Percentiles rank a stretch among this genome's conserved stretches.
Conservation (phyloP, 2,888 invertebrate species). For the Selenia dentaria region DNA sequence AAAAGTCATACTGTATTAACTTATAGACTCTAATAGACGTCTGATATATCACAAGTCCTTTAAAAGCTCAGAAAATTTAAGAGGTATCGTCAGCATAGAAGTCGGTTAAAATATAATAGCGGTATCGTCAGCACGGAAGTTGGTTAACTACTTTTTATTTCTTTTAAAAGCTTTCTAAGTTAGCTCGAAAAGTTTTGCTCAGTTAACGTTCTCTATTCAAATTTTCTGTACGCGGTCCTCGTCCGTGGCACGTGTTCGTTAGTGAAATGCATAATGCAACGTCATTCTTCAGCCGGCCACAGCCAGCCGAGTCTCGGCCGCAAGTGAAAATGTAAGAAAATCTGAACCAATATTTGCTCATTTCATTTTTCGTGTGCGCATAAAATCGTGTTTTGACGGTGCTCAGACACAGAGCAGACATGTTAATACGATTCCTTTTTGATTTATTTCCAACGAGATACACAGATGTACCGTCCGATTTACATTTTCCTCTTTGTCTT, state of each 20-base stretch:
- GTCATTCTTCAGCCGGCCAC: conserved; percentile 48
- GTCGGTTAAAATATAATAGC: conserved; percentile 5
- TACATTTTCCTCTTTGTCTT: conserved; percentile 21
- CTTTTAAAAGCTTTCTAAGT: conserved; percentile 44
- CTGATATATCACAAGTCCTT: neutral
- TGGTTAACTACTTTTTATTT: conserved; percentile 33
- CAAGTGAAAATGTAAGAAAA: conserved; percentile 63
- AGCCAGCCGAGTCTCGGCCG: conserved; percentile 35
- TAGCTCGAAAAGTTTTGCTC: conserved; percentile 48
- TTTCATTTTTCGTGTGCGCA: conserved; percentile 13
- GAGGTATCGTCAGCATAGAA: too few relatives aligned
- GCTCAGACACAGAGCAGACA: conserved; percentile 15
- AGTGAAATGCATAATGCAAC: conserved; percentile 78
- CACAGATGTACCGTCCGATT: conserved; percentile 12
- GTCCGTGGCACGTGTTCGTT: conserved; percentile 68
- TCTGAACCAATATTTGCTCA: conserved; percentile 5
- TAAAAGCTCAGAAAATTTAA: conserved; percentile 4
- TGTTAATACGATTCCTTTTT: conserved; percentile 22
- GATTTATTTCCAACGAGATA: conserved; percentile 18
- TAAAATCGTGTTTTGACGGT: conserved; percentile 28
- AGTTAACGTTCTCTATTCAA: conserved; percentile 65
- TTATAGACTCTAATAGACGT: too few relatives aligned
- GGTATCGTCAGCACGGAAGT: conserved; percentile 25
- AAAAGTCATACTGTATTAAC: too few relatives aligned
- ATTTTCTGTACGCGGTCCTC: conserved; percentile 58